Base-by-base conservation (phyloP, 1,140 invertebrate genomes). In the Microplitis mediator region DNA sequence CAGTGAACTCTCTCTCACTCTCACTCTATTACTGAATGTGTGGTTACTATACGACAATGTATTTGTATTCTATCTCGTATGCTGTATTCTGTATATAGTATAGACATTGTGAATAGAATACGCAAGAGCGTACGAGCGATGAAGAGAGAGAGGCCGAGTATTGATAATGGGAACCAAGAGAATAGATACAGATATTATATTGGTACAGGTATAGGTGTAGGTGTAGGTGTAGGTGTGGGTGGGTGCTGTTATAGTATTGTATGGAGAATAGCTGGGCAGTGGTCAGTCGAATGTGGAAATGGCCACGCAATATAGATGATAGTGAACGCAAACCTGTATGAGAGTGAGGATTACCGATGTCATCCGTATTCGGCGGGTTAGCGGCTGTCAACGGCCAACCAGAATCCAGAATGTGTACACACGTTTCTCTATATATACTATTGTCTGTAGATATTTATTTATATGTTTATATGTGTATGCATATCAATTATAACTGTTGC, bases 321-420 rank as follows among this genome's bases (percentile, higher is more conserved):
- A 58, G 64, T 56, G 66, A 76, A 82, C 61, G 50, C 77, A 79
- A 81, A 82, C 80, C 78, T 77, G 81, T 83, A 81, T 80, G 82
- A 83, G 83, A 82, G 78, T 80, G 77, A 83, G 85, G 85, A 86
- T 86, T 86, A 86, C 80, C 76, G 50, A 75, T 80, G 81, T 85
- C 85, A 85, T 85, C 82, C 81, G 84, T 85, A 86, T 85, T 85
- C 84, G 81, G 79, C 79, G 83, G 83, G 82, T 85, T 85, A 82
- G 83, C 78, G 80, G 78, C 82, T 86, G 85, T 86, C 85, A 85
- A 76, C 84, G 78, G 73, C 75, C 82, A 80, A 50, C 13, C 56
- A 52, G 39, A 45, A 45, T 45, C 39, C 39, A 45, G 39, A 5
- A 61, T 67, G 45, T 39, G 62, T 63, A 45, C 52, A 16, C 23